Base-by-base conservation (phyloP, 1,140 invertebrate species). In the Philotrypesis tridentata region DNA sequence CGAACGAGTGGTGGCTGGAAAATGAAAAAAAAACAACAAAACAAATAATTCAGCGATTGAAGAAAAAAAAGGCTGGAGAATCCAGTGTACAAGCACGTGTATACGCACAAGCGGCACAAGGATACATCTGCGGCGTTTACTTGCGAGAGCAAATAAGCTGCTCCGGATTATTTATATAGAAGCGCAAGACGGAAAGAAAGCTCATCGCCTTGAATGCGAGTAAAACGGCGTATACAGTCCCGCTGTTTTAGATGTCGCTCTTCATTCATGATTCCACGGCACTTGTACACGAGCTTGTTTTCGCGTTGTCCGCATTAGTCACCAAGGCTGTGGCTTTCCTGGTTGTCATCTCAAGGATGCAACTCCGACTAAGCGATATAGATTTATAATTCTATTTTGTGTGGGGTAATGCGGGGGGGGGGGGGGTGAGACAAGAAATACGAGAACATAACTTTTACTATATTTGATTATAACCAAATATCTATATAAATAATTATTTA, bases 141-240 rank as follows among this genome's bases (percentile, higher is more conserved):
- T 61, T n/a, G 17, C 6, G 48, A 17, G 72, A 74, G 61, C 7
- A 65, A 55, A n/a, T n/a, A n/a, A 73, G 40, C 40, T 73, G 4
- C 71, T 55, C 43, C 21, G 27, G 17, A 27, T 31, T 76, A 76
- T 76, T 76, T 76, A 76, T 76, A 76, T 76, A 76, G 60, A 63
- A 55, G 55, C 6, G 23, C 61, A 31, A 7, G 29, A 37, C 14
- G 33, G 60, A 74, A 73, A 74, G 71, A 74, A 74, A 74, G 72
- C 48, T 74, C 72, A 60, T 74, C 55, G 72, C 27, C 27, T 60
- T 37, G n/a, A 61, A 63, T 63, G 60, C 29, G 60, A 37, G 14
- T 63, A 29, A 61, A 74, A 60, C 43, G 14, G 29, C 0, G 25
- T 29, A 29, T n/a, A 55, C 17, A 61, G 48, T 61, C 17, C 25